A percentile compares a stretch with the other conserved stretches of the same genome.
Conservation (phyloP, 2,113 vertebrate genomes). For the Podilymbus podiceps region DNA sequence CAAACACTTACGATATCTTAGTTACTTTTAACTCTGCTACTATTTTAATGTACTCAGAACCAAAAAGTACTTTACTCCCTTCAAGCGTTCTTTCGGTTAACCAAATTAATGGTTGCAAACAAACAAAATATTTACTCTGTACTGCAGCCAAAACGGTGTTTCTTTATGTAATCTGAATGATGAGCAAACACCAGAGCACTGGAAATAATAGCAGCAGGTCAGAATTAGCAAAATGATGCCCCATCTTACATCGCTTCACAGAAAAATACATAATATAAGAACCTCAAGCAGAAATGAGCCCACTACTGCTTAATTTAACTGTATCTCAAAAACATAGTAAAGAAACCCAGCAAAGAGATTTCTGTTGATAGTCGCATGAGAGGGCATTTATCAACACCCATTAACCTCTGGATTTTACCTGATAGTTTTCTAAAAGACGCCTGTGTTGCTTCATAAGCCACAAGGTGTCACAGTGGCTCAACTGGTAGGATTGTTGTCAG, state of each 20-base stretch:
- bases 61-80: not conserved
- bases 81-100: not conserved
- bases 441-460: not conserved
- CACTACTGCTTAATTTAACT: not conserved
- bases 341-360: not conserved
- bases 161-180: not conserved
- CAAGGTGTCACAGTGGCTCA: slow-evolving; percentile 50
- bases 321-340: not conserved
- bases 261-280: not conserved
- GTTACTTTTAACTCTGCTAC: not conserved
- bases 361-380: not conserved
- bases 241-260: not conserved
- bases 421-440: not conserved
- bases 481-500: slow-evolving; percentile 29
- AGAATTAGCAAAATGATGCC: not conserved
- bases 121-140: slow-evolving; percentile 2
- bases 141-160: not conserved
- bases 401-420: not conserved
- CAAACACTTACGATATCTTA: not conserved
- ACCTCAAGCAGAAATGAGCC: not conserved
- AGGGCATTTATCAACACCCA: not conserved
- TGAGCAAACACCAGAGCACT: not conserved
- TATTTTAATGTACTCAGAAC: not conserved
- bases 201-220: not conserved
- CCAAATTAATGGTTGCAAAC: not conserved